Conservation (phyloP, 53 echinoderm and acorn worm species). For the Antedon mediterranea region DNA sequence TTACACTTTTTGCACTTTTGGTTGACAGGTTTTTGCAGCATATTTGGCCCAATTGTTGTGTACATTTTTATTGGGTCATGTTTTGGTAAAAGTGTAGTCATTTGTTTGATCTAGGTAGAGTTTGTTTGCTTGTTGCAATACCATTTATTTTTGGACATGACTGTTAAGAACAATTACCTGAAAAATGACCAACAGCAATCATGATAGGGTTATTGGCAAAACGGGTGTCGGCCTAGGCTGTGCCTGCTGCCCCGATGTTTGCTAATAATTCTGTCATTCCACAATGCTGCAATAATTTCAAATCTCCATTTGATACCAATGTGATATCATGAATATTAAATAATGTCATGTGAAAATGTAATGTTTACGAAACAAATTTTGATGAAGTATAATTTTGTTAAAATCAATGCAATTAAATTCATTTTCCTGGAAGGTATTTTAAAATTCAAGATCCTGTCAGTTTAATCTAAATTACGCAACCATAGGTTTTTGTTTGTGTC, state of each 20-base stretch:
- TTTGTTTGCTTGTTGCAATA: not conserved
- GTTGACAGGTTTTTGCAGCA: not conserved
- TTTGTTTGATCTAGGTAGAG: not conserved
- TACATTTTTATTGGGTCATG: not conserved
- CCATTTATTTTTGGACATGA: not conserved
- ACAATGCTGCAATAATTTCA: too few relatives aligned
- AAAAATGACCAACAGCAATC: too few relatives aligned
- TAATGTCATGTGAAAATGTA: too few relatives aligned
- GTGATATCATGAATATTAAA: not conserved
- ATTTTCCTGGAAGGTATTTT: not conserved
- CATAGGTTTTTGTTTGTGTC: not conserved
- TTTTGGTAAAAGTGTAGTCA: not conserved
- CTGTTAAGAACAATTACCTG: not conserved
- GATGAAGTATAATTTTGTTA: too few relatives aligned
- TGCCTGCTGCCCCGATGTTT: conserved; percentile 46
- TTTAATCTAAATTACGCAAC: not conserved
- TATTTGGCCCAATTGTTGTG: not conserved
- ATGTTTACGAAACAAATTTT: too few relatives aligned
- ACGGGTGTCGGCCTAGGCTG: conserved; percentile 81
- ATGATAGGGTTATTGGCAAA: conserved; percentile 5
- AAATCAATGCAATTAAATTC: not conserved
- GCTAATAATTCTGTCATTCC: not conserved
- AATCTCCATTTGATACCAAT: too few relatives aligned
- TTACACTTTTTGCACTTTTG: not conserved
- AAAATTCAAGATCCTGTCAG: not conserved